Base-by-base conservation (phyloP, 2,797 vertebrate species). In the Apogon hyalosoma region DNA sequence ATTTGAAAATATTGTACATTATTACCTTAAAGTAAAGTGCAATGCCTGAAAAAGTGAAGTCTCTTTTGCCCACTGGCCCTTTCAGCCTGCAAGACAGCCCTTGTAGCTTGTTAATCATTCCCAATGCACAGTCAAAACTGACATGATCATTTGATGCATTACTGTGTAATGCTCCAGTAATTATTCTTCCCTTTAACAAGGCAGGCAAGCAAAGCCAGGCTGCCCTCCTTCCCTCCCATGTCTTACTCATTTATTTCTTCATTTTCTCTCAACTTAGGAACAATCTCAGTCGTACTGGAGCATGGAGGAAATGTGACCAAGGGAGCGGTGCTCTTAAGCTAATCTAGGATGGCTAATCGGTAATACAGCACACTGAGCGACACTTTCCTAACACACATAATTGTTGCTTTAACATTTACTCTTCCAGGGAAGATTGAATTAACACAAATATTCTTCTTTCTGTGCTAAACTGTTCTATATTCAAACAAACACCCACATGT, bases 131-230 rank as follows among this genome's bases (percentile, higher is more conserved):
- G 71, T 84, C 76, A 77, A 82, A 88, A 83, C 55, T 81, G 85
- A 80, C 88, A 78, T 72, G 75, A 75, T 81, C 68, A 75, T 80
- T 87, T 90, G 84, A 88, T 90, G 80, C 85, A 90, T 90, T 87
- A 68, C 82, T 77, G 77, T 47, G 69, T 69, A 82, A 77, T 84
- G 80, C 82, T 88, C 73, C 68, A 82, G 78, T 87, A 91, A 90
- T 92, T 89, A 92, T 84, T 92, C 84, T 88, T 83, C 87, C 69
- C 81, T 90, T 79, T 89, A 91, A 91, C 84, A 77, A 90, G 87
- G 80, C 82, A 84, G 80, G 75, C 72, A 63, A 80, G 81, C 21
- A 15, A 84, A 81, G 58, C 63, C 67, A 61, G 76, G 40, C 79
- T 70, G 69, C 82, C 74, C 66, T 60, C 42, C 48, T 59, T 63